Conservation (phyloP, 2,888 invertebrate species). For the Conchocele bisecta region DNA sequence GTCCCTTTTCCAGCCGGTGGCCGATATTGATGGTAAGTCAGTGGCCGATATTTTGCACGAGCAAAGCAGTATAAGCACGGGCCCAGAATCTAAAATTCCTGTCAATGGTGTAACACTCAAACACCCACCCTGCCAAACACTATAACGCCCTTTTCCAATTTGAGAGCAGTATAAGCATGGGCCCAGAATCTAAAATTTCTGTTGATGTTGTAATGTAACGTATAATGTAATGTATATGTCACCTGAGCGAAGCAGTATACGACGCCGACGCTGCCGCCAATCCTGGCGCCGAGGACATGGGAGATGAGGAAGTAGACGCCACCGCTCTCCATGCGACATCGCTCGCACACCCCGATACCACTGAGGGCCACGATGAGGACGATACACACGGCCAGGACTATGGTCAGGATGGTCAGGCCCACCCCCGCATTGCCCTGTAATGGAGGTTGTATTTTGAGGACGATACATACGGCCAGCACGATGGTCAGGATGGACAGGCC, state of each 20-base stretch:
- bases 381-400: slow-evolving; percentile 88
- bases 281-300: slow-evolving; percentile 95
- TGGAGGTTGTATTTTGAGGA: slow-evolving; percentile 86
- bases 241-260: slow-evolving; percentile 98
- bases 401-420: slow-evolving; percentile 83
- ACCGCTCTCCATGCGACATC: slow-evolving; percentile 97
- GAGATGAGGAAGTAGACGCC: slow-evolving; percentile 98
- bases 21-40: no score
- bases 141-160: no score
- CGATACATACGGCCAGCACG: slow-evolving; percentile 89
- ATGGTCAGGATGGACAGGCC: slow-evolving; percentile 83
- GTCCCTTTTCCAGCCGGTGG: no score
- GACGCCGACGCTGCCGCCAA: slow-evolving; percentile 96
- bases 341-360: slow-evolving; percentile 97
- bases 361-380: slow-evolving; percentile 96
- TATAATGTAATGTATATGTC: no score
- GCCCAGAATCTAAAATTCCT: no score
- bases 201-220: no score
- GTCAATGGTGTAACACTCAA: no score
- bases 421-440: slow-evolving; percentile 85
- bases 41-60: no score
- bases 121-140: no score
- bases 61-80: no score
- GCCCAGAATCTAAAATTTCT: not conserved
- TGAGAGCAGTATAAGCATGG: no score